These are phyloP conservation scores for Heloderma charlesbogerti DNA, from an alignment of 2,113 vertebrate genomes.

Conservation along the genomic window DNA sequence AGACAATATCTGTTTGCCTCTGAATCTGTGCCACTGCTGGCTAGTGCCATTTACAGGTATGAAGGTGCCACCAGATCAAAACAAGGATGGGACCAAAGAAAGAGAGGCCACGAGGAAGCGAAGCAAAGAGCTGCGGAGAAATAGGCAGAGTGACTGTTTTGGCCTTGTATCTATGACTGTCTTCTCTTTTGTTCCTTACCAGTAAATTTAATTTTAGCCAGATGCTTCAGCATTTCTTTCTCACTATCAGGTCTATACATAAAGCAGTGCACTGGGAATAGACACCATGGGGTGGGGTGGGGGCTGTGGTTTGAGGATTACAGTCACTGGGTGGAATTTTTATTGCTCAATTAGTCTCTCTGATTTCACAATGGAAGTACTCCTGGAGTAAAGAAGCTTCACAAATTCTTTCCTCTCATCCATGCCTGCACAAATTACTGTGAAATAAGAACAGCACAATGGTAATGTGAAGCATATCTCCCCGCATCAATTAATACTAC, in stretches of 20 bases:
- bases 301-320: slow-evolving; percentile 3
- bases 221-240: neutral
- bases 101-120: neutral
- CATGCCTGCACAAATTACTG: neutral
- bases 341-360: slow-evolving; percentile 25
- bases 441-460: slow-evolving; percentile 38
- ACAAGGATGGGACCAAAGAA: neutral
- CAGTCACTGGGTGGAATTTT: slow-evolving; percentile 16
- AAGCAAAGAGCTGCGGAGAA: neutral
- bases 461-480: slow-evolving; percentile 27
- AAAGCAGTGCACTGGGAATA: neutral
- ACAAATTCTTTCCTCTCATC: slow-evolving; percentile 41
- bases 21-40: neutral
- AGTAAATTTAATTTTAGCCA: neutral
- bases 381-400: slow-evolving; percentile 20
- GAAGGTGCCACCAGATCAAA: neutral
- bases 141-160: neutral
- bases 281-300: neutral
- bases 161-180: neutral
- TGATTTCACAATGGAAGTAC: slow-evolving; percentile 27
- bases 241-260: neutral
- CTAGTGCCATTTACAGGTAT: neutral
- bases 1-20: neutral
- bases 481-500: slow-evolving; percentile 29
- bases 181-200: neutral